phyloP scores from a whole-genome alignment of 2,888 invertebrate species.

The Ochropleura plecta region DNA sequence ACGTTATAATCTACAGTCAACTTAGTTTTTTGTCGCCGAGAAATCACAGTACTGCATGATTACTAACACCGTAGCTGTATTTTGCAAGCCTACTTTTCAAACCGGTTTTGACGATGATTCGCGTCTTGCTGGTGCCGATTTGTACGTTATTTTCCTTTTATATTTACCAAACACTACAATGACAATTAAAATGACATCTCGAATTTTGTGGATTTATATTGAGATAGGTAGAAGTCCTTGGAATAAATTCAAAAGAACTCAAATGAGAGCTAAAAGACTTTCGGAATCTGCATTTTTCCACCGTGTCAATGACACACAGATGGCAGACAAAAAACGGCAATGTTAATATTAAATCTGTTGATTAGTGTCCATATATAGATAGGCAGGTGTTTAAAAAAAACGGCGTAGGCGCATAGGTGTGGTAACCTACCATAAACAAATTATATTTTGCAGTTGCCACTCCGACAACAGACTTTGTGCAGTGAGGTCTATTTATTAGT shows the following conservation, averaged over 20 bases:
- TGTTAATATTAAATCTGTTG: constrained; percentile 72
- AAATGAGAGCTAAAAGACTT: background rate
- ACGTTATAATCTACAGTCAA: constrained; percentile 59
- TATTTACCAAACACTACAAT: constrained; percentile 41
- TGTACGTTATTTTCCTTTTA: constrained; percentile 51
- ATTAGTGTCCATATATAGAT: constrained; percentile 81
- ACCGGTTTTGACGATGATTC: constrained; percentile 84
- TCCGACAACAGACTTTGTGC: constrained; percentile 74
- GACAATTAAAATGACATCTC: constrained; percentile 8
- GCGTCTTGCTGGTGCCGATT: constrained; percentile 71
- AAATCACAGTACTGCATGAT: constrained; percentile 70
- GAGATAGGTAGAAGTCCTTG: background rate
- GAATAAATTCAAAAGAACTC: background rate
- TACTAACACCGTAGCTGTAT: constrained; percentile 74
- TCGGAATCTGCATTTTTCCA: constrained; percentile 16
- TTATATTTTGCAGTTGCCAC: constrained; percentile 79
- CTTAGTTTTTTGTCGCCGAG: constrained; percentile 62
- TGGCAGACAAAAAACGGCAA: constrained; percentile 51
- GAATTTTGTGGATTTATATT: background rate
- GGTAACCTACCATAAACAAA: constrained; percentile 78
- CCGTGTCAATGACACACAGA: constrained; percentile 62
- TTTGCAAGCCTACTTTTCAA: constrained; percentile 86
- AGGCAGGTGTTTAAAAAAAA: constrained; percentile 74
- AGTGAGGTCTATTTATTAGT: constrained; percentile 67
- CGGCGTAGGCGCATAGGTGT: constrained; percentile 84